A percentile compares a stretch with the other conserved stretches of the same genome.
Evolutionary conservation across 2,888 invertebrate species (phyloP).

Genomic region (Limenitis arthemis): DNA sequence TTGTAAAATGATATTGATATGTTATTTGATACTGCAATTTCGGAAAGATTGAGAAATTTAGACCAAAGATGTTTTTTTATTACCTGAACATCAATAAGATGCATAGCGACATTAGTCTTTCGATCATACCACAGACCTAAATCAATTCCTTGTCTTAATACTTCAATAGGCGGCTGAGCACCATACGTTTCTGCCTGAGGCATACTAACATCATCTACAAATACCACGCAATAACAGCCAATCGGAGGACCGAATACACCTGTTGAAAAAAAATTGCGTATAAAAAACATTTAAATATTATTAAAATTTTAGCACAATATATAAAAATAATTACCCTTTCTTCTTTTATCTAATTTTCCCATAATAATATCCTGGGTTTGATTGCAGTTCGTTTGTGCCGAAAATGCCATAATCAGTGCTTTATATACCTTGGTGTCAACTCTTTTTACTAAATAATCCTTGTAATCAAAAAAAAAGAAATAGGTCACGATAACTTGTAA

Average conservation of each 20-base stretch:
- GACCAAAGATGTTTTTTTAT: conserved; percentile 1
- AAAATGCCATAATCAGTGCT: conserved; percentile 91
- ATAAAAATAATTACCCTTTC: conserved; percentile 75
- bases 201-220: conserved; percentile 98
- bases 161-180: conserved; percentile 95
- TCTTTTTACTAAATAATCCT: conserved; percentile 86
- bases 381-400: conserved; percentile 94
- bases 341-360: conserved; percentile 92
- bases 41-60: too few relatives aligned
- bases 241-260: conserved; percentile 94
- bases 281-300: neutral
- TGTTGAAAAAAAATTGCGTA: conserved; percentile 26
- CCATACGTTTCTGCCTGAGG: conserved; percentile 91
- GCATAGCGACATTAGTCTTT: conserved; percentile 83
- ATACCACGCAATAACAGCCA: conserved; percentile 90
- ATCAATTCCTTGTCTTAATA: conserved; percentile 92
- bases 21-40: too few relatives aligned
- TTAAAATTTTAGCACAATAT: neutral
- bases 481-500: neutral
- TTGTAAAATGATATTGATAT: neutral
- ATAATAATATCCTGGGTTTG: conserved; percentile 96
- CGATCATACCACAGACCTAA: conserved; percentile 92
- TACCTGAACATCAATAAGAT: conserved; percentile 89
- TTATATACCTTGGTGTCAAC: conserved; percentile 85
- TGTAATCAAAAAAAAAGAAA: conserved; percentile 22